These are phyloP conservation scores for Coturnix japonica DNA, from an alignment of 2,113 vertebrate species.

Conservation along the genomic window DNA sequence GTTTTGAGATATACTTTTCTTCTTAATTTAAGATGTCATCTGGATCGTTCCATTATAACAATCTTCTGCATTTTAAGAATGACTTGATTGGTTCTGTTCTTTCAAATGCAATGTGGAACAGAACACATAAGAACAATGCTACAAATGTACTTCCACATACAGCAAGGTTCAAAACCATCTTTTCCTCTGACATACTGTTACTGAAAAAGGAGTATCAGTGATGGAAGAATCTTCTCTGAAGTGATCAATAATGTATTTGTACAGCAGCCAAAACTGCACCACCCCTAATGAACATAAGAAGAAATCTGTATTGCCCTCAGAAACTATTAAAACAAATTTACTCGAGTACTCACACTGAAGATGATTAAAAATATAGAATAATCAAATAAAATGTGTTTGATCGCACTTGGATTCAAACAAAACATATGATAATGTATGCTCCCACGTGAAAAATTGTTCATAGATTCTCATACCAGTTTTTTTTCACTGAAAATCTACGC, in stretches of 20 bases:
- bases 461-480: neutral
- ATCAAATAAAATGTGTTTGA: neutral
- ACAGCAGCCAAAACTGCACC: neutral
- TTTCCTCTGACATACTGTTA: neutral
- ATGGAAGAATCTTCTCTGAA: neutral
- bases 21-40: neutral
- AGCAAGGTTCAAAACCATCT: neutral
- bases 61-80: neutral
- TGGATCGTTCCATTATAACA: neutral
- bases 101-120: neutral
- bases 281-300: neutral
- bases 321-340: neutral
- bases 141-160: neutral
- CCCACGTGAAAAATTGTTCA: neutral
- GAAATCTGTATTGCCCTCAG: neutral
- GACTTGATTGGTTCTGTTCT: neutral
- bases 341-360: neutral
- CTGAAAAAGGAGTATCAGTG: neutral
- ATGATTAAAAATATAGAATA: neutral
- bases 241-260: neutral
- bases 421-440: neutral
- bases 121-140: rapidly evolving
- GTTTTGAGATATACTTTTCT: neutral
- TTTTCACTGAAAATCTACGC: neutral
- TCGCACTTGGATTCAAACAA: neutral